phyloP scores from a whole-genome alignment of 2,113 vertebrate species.

The Pteruthius melanotis region DNA sequence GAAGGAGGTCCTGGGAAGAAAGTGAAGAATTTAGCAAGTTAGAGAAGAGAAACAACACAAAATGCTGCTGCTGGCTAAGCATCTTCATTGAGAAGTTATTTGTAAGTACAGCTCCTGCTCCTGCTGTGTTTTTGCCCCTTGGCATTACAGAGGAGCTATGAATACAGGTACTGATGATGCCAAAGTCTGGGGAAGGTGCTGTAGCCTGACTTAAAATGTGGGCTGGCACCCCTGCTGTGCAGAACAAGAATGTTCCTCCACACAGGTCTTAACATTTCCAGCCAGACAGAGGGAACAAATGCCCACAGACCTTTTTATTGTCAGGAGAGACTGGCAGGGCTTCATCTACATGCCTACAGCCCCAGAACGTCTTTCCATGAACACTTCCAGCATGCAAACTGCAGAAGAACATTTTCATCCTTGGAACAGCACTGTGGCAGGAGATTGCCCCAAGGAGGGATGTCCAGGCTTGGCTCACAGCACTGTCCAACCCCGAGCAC shows the following conservation, averaged over 20 bases:
- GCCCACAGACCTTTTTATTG: constrained; percentile 4
- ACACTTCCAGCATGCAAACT: not conserved
- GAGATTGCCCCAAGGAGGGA: not conserved
- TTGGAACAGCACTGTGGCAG: not conserved
- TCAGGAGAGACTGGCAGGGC: not conserved
- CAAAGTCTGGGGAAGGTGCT: constrained; percentile 11
- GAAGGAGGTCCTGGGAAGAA: not conserved
- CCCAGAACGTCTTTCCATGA: not conserved
- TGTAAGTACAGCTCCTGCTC: not conserved
- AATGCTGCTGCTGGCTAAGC: not conserved
- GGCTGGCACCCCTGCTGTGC: not conserved
- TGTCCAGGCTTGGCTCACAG: not conserved
- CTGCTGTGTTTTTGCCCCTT: not conserved
- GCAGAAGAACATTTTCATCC: not conserved
- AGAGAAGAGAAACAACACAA: not conserved
- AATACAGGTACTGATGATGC: not conserved
- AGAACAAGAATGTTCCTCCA: constrained; percentile 10
- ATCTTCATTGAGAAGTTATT: not conserved
- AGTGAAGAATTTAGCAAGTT: not conserved
- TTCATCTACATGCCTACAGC: not conserved
- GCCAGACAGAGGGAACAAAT: constrained; percentile 4
- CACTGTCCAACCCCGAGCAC: not conserved
- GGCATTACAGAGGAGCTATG: not conserved
- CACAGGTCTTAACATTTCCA: not conserved
- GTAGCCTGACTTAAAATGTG: not conserved